Base-by-base conservation (phyloP, 2,797 vertebrate genomes). In the Eremophila alpestris region DNA sequence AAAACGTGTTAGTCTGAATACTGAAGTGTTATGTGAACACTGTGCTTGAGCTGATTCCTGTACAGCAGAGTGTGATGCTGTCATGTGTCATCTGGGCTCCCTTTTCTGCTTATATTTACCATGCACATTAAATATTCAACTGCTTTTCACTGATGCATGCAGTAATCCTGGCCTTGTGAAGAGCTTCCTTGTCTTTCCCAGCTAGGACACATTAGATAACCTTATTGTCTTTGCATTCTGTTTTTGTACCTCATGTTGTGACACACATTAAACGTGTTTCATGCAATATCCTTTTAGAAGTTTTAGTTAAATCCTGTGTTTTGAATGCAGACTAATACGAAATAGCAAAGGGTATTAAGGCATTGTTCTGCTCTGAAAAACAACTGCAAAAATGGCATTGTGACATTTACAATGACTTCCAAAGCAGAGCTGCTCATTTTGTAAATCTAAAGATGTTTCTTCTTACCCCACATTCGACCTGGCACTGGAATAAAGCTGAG, bases 41-140 rank as follows among this genome's bases (percentile, higher is more conserved):
- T 0, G 2, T 60, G 32, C 74, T 96, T 45, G 81, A 84, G 86
- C 83, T 80, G 74, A 94, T 84, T 88, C 71, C 67, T 95, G 20
- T 36, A 54, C 69, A 70, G 89, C 69, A 74, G 67, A 77, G 43
- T 56, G 91, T 89, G 93, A 29, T 29, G 74, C 92, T 95, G 89
- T 96, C 94, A 69, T 67, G 5, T 96, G 89, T 92, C 93, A 94
- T 94, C 89, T 78, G 90, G 58, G 55, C 71, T 94, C 78, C 80
- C 80, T 93, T 93, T 90, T 55, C 91, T 89, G 86, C 91, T 91
- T 85, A 22, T 89, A 73, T 95, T 93, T 91, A 83, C 68, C 88
- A 46, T 5, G 52, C 68, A 69, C 81, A 93, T 96, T 97, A 95
- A 96, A 95, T 91, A 96, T 95, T 95, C 94, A 91, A 45, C 70